Evolutionary conservation across 2,888 invertebrate genomes (phyloP), one percentile per base, ranked within the genome.

Genomic region (Thecophora atra): DNA sequence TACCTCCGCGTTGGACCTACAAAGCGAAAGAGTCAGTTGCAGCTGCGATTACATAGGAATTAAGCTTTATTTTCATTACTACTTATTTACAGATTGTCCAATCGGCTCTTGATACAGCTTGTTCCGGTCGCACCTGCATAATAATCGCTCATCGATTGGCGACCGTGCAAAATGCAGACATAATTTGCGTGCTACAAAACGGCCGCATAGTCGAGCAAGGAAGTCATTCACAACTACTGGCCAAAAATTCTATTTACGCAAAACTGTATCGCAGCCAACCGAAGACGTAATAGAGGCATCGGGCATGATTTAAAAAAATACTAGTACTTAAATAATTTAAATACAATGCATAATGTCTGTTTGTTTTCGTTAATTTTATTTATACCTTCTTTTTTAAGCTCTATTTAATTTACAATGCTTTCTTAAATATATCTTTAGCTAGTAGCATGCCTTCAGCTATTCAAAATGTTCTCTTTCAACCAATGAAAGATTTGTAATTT

Each of bases 91-190:
- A 85, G 85, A 77, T 94, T 72, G 95, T 96, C 0, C 96, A 96
- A 88, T 92, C 92, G 78, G 95, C 96, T 0, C 82, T 96, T 69
- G 95, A 96, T 84, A 89, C 90, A 74, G 96, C 96, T 0, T 91
- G 93, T 82, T 89, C 91, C 76, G 93, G 92, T 1, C 89, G 96
- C 62, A 96, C 96, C 0, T 94, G 93, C 81, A 91, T 96, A 73
- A 92, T 94, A 58, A 95, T 96, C 77, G 95, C 96, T 1, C 96
- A 96, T 87, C 90, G 96, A 8, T 88, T 96, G 66, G 90, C 93
- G 6, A 95, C 96, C 3, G 91, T 95, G 74, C 91, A 93, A 83
- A 92, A 92, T 83, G 94, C 94, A 0, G 93, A 96, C 85, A 88
- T 92, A 76, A 97, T 97, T 77, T 93, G 93, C 79, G 96, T 97